Conservation (phyloP, 2,797 vertebrate genomes). For the Loris lydekkerianus region DNA sequence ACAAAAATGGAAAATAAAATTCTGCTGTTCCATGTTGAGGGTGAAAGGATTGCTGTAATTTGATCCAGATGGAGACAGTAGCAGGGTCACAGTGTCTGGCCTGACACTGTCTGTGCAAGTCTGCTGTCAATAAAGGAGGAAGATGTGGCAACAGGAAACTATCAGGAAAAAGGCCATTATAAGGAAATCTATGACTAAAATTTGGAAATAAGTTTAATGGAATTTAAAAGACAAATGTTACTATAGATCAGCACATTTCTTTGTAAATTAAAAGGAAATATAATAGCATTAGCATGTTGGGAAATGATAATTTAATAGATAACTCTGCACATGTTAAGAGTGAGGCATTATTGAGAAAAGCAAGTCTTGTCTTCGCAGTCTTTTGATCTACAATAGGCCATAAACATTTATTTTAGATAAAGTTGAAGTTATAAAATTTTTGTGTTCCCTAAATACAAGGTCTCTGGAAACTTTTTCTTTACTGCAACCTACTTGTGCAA, state of each 20-base stretch:
- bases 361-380: not conserved
- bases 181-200: not conserved
- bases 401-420: constrained; percentile 18
- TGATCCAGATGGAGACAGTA: not conserved
- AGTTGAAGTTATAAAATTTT: not conserved
- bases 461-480: not conserved
- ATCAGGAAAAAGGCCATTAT: not conserved
- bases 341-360: not conserved
- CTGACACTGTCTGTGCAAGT: not conserved
- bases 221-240: constrained; percentile 10
- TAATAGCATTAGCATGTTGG: not conserved
- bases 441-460: not conserved
- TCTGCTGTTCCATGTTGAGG: not conserved
- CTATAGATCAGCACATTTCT: not conserved
- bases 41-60: not conserved
- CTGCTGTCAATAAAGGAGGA: not conserved
- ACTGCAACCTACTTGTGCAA: not conserved
- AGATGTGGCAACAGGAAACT: not conserved
- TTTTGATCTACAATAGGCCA: not conserved
- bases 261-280: constrained; percentile 6
- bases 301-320: not conserved
- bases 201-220: constrained; percentile 18
- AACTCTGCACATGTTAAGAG: not conserved
- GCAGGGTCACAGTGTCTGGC: not conserved
- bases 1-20: not conserved